Evolutionary conservation across 2,888 invertebrate genomes (phyloP), one percentile per base, ranked within the genome.

Genomic region (Druceiella hillmani): DNA sequence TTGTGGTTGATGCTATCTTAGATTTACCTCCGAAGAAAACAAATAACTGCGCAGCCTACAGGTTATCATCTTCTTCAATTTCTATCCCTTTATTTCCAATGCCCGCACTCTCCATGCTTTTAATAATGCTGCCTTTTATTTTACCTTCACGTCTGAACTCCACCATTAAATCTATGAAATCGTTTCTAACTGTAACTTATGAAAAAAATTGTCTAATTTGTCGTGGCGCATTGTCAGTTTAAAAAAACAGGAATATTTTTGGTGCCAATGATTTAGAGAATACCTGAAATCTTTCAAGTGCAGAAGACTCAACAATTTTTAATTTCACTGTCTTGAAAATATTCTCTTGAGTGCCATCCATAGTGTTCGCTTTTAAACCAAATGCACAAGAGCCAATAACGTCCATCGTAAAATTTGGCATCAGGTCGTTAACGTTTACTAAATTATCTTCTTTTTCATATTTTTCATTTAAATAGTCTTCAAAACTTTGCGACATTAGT

Each of bases 21-120:
- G 64, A 73, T 1, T 75, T 75, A 15, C 71, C 75, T 1, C 56
- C 35, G 40, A 72, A 70, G 47, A 76, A 72, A 1, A 68, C 51
- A 33, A 65, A 64, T 0, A 64, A 58, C 37, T 74, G 72, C 0
- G 70, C 66, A 1, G 61, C 59, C 15, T 68, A 43, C 38, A 65
- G 56, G n/a, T 61, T 51, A 5, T 58, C 26, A 1, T 55, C 55
- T 11, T 65, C 24, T 2, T 46, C 31, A 6, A 33, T 14, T 3
- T 15, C 5, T 5, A 15, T 11, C 7, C 7, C 17, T 13, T 31
- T 31, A 12, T 31, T 10, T 3, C 10, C 16, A 11, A 11, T 11
- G 5, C 4, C 4, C 5, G 10, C 10, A 5, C 27, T 11, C 6
- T 20, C 22, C 6, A 6, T n/a, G 4, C 4, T n/a, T 27, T 7